These are phyloP conservation scores for Passer montanus DNA, from an alignment of 2,113 vertebrate species.

Conservation along the genomic window DNA sequence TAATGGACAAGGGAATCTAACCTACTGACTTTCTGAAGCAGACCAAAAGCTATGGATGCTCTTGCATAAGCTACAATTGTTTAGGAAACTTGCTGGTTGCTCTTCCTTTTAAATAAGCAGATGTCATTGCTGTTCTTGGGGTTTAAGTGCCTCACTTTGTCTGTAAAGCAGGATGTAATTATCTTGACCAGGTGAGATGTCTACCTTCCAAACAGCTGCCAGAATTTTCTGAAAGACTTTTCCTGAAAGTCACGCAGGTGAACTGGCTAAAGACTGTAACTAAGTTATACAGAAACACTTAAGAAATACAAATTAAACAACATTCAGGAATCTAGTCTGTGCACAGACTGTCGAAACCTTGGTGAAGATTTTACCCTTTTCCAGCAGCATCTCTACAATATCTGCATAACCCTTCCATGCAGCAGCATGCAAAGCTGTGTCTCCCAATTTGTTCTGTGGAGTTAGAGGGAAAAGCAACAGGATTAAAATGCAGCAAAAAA, in stretches of 20 bases:
- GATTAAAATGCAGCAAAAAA: conserved; percentile 42
- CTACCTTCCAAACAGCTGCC: neutral
- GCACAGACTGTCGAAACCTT: conserved; percentile 1
- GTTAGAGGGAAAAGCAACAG: conserved; percentile 53
- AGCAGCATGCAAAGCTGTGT: conserved; percentile 93
- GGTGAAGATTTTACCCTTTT: conserved; percentile 80
- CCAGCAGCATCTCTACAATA: conserved; percentile 94
- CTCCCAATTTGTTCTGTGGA: conserved; percentile 95
- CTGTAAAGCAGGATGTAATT: neutral
- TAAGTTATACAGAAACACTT: neutral
- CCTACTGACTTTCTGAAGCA: neutral
- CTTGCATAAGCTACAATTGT: neutral
- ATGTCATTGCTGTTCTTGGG: neutral
- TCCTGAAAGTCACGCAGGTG: neutral
- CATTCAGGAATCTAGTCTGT: neutral
- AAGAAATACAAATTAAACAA: neutral
- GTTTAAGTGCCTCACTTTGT: conserved; percentile 8
- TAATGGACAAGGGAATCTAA: neutral
- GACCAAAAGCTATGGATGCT: neutral
- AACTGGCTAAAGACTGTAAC: neutral
- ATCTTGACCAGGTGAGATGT: neutral
- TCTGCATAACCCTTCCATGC: conserved; percentile 98
- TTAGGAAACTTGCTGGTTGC: neutral
- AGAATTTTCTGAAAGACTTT: conserved; percentile 16
- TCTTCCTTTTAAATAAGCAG: neutral